Base-by-base conservation (phyloP, 2,888 invertebrate genomes). In the Nomada ruficornis region DNA sequence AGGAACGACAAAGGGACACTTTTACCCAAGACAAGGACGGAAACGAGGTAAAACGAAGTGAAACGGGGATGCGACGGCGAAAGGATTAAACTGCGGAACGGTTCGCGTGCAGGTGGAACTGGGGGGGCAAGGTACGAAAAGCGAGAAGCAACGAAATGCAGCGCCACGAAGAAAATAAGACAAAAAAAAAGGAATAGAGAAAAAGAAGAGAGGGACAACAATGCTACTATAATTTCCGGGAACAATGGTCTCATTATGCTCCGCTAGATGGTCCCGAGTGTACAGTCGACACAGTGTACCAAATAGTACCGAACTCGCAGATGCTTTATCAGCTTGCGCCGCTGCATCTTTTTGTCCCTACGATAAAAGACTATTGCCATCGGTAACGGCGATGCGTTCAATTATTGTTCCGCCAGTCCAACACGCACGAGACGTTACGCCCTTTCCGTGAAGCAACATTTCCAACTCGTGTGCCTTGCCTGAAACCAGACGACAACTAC, bases 221-320 rank as follows among this genome's bases (percentile, higher is more conserved):
- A 91, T 92, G 91, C 90, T 89, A 90, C 91, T 91, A 90, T 92
- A 91, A 92, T 92, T 92, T 91, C 91, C 88, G 91, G 89, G 93
- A 92, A 93, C 93, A 92, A 93, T 92, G 92, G 91, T 91, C 92
- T 93, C 92, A 91, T 93, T 93, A 93, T 92, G 86, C 88, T 59
- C 83, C 85, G 81, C 89, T 90, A 87, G 88, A 88, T 90, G 78
- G 74, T 72, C 67, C 83, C 84, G 83, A 83, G 85, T 86, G 86
- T 87, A 86, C 85, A 88, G 82, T 82, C 77, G 83, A 29, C 44
- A 60, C 73, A 60, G 63, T 84, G 82, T 86, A 84, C 80, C 86
- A 80, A 83, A 79, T 84, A 68, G 80, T 82, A 90, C 87, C 75
- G 62, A 78, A 90, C 90, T 87, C 87, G 73, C 85, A 65, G 85